These are phyloP conservation scores for Malurus leucopterus DNA, from an alignment of 2,797 vertebrate species.

Conservation along the genomic window DNA sequence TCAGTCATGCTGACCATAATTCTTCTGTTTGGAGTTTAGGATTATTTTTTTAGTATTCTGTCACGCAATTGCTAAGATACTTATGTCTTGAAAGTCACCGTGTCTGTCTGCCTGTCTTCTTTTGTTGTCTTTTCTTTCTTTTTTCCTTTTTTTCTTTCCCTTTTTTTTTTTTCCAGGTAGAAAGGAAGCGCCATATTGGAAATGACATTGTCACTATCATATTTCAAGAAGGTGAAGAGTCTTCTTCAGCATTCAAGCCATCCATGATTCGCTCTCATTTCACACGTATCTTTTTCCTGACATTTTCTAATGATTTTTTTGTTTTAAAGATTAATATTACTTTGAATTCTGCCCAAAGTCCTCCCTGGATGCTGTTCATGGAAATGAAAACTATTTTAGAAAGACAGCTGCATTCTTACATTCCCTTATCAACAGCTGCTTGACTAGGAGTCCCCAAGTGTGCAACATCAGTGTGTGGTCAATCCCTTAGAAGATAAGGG, in stretches of 20 bases:
- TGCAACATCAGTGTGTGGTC: not conserved
- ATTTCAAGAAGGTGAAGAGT: conserved; percentile 96
- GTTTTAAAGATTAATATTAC: not conserved
- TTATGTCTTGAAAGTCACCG: not conserved
- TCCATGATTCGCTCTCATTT: conserved; percentile 99
- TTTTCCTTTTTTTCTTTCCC: not conserved
- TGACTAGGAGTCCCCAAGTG: not conserved
- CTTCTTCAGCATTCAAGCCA: conserved; percentile 91
- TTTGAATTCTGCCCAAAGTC: not conserved
- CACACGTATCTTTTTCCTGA: conserved; percentile 89
- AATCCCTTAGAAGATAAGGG: not conserved
- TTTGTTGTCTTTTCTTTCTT: not conserved
- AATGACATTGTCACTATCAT: conserved; percentile 98
- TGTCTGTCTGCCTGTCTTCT: not conserved
- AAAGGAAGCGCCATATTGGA: conserved; percentile 96
- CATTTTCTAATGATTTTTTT: not conserved
- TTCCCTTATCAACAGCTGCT: not conserved
- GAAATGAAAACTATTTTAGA: not conserved
- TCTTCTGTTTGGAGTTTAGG: not conserved
- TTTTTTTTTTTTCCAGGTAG: conserved; percentile 79
- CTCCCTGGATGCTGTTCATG: not conserved
- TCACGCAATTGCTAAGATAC: not conserved
- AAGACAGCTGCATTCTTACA: not conserved
- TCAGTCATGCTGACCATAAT: not conserved
- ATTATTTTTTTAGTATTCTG: not conserved